phyloP scores from a whole-genome alignment of 2,888 invertebrate genomes.

The Xylota sylvarum region DNA sequence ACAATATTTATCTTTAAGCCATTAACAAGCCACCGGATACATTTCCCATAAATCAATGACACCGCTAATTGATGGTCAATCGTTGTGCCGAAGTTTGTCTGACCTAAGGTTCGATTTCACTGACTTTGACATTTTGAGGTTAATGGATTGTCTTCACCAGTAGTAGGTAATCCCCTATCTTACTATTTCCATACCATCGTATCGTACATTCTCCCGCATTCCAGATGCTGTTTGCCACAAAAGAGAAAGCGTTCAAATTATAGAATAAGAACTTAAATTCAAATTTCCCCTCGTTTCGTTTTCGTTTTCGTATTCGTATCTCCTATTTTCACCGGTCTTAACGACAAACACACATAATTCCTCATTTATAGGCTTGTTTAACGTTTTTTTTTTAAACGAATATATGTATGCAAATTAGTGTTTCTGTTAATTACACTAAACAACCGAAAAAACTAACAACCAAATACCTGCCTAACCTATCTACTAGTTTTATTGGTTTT shows the following conservation, averaged over 20 bases:
- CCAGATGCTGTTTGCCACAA: neutral
- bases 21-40: constrained; percentile 7
- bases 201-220: neutral
- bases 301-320: too few species aligned
- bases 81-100: neutral
- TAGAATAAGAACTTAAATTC: neutral
- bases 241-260: constrained; percentile 11
- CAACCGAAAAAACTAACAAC: neutral
- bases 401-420: neutral
- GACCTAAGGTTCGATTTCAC: neutral
- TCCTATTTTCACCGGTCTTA: neutral
- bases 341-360: neutral
- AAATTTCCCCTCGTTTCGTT: neutral
- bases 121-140: constrained; percentile 16
- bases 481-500: neutral
- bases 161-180: constrained; percentile 1
- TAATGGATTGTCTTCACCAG: constrained; percentile 4
- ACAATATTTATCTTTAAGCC: neutral
- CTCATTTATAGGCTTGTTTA: constrained; percentile 4
- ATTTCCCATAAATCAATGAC: constrained; percentile 1
- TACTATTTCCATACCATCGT: neutral
- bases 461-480: neutral
- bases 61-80: neutral
- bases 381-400: neutral
- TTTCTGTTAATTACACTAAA: constrained; percentile 6